A percentile compares a stretch with the other conserved stretches of the same genome.
phyloP scores from a whole-genome alignment of 2,797 vertebrate species.

The Scleropages formosus region DNA sequence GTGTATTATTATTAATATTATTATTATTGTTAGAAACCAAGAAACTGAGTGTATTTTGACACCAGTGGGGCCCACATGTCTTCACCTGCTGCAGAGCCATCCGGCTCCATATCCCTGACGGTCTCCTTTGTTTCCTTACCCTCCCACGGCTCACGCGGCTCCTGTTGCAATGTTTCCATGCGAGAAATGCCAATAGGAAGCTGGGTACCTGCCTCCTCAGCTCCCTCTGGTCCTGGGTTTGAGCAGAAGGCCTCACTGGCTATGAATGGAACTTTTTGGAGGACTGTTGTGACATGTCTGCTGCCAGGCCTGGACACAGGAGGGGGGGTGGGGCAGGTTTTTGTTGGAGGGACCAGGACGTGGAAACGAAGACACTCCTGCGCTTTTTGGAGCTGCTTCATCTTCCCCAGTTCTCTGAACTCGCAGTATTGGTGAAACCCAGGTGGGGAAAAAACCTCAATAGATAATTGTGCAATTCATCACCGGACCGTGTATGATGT shows the following conservation, averaged over 20 bases:
- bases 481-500: no score
- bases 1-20: no score
- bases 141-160: constrained; percentile 36
- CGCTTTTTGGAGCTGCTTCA: no score
- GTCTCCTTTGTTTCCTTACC: constrained; percentile 18
- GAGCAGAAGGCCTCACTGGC: constrained; percentile 6
- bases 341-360: no score
- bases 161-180: constrained; percentile 40
- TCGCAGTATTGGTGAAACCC: no score
- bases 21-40: background rate
- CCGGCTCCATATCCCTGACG: constrained; percentile 25
- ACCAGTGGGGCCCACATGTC: background rate
- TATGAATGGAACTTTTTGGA: constrained; percentile 23
- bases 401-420: no score
- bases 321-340: background rate
- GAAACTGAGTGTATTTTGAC: constrained; percentile 3
- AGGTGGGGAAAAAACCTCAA: no score
- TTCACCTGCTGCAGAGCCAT: background rate
- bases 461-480: no score
- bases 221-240: constrained; percentile 1
- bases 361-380: background rate
- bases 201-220: constrained; percentile 13
- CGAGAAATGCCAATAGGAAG: constrained; percentile 6
- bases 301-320: constrained; percentile 27
- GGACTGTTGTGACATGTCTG: constrained; percentile 42